Percentiles rank a stretch among this genome's conserved stretches.
Evolutionary conservation across 2,113 vertebrate species (phyloP).

Genomic region (Benitochromis conjunctus): DNA sequence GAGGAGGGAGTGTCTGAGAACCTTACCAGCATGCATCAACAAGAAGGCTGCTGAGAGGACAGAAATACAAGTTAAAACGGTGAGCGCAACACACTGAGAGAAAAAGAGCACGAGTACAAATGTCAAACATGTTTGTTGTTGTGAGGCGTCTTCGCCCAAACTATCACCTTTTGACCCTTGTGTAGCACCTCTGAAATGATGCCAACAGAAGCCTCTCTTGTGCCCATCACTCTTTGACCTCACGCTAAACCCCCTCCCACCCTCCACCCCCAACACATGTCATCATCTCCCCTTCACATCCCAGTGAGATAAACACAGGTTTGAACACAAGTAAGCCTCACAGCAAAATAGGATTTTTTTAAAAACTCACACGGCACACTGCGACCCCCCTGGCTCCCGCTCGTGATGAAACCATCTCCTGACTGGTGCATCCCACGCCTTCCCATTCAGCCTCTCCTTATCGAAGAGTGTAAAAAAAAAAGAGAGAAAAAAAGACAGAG

Average conservation of each 20-base stretch:
- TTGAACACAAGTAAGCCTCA: constrained; percentile 1
- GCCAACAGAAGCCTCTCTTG: constrained; percentile 22
- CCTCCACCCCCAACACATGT: not conserved
- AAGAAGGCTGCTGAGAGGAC: constrained; percentile 65
- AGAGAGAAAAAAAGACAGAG: not conserved
- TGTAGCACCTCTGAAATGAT: constrained; percentile 10
- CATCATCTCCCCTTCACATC: constrained; percentile 27
- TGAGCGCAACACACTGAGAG: not conserved
- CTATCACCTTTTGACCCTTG: constrained; percentile 32
- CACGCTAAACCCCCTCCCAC: not conserved
- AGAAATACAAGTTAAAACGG: constrained; percentile 47
- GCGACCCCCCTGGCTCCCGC: not conserved
- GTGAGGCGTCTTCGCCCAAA: constrained; percentile 31
- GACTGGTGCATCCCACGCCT: constrained; percentile 52
- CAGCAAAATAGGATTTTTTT: constrained; percentile 2
- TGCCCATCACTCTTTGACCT: not conserved
- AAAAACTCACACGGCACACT: not conserved
- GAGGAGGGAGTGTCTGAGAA: constrained; percentile 63
- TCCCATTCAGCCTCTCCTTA: constrained; percentile 45
- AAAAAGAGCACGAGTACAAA: not conserved
- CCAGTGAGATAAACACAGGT: not conserved
- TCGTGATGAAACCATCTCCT: not conserved
- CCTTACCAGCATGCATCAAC: constrained; percentile 59
- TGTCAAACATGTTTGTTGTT: constrained; percentile 3
- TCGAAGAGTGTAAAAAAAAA: not conserved